Percentiles rank a stretch among this genome's conserved stretches.
Conservation (phyloP, 2,113 vertebrate species). For the Saguinus imperator region DNA sequence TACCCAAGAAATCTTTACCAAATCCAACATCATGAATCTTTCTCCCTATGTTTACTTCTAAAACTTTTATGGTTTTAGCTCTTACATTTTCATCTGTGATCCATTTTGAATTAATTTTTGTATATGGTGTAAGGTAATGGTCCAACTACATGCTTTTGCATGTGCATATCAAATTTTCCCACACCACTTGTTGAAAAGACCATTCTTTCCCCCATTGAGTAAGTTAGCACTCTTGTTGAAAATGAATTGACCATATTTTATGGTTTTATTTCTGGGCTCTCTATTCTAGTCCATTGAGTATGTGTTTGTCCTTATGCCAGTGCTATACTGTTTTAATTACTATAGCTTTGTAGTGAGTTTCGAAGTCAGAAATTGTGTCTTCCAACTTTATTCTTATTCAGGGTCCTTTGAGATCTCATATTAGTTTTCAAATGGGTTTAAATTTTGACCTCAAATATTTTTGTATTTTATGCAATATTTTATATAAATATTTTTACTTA, state of each 20-base stretch:
- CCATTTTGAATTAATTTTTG: conserved; percentile 18
- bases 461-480: background rate
- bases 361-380: background rate
- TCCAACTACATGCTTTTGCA: background rate
- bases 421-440: conserved; percentile 8
- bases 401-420: background rate
- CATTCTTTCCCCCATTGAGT: background rate
- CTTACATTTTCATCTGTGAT: background rate
- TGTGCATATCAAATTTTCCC: background rate
- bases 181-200: background rate
- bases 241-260: background rate
- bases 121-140: background rate
- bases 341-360: background rate
- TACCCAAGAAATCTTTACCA: background rate
- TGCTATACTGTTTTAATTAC: background rate
- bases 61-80: background rate
- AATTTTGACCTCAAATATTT: background rate
- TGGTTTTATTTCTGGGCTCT: background rate
- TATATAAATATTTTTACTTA: conserved; percentile 29
- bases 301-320: background rate
- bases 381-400: background rate
- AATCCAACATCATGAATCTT: background rate
- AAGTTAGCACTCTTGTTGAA: background rate
- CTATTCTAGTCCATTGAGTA: background rate
- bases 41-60: background rate